Base-by-base conservation (phyloP, 2,888 invertebrate genomes). In the Lasiommata megera region DNA sequence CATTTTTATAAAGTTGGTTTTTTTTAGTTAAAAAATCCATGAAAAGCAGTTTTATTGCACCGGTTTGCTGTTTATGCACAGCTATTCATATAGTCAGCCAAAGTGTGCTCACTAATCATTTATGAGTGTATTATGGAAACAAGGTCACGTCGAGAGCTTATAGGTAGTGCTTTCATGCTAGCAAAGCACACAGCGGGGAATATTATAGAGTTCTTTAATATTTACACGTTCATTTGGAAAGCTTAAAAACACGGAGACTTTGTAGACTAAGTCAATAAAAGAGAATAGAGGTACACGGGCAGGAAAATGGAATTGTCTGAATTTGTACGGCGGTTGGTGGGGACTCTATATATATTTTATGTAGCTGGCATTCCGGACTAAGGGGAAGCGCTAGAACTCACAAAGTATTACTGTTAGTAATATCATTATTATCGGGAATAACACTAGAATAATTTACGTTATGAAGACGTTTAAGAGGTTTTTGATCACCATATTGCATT, bases 121-220 rank as follows among this genome's bases (percentile, higher is more conserved):
- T 43, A 41, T 43, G 53, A 43, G 14, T 53, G 18, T 53, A 41
- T 53, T 53, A 44, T 28, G 7, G 34, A 31, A 53, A 47, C 38
- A 54, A 47, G 40, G 54, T 47, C 54, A 31, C 40, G 17, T 18
- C 5, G 40, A 38, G 12, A 50, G 28, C 37, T 11, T 38, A 28
- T 38, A 29, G 23, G 28, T 46, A 17, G 14, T n/a, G 44, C 29
- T 31, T 40, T 52, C 28, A 36, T 37, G 36, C 44, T 46, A 54
- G 46, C 7, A 31, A 29, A 40, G 38, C 37, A 38, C 37, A 38
- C 38, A 37, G 23, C 12, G n/a, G 23, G 50, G 28, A 28, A 50
- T 23, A 9, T 38, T 31, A 47, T 40, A 40, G 28, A 31, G 40
- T 29, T 54, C 46, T 47, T 38, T 54, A 38, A 40, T 54, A 47